phyloP scores from a whole-genome alignment of 35 echinoderm and acorn worm species.

The Patiria miniata region DNA sequence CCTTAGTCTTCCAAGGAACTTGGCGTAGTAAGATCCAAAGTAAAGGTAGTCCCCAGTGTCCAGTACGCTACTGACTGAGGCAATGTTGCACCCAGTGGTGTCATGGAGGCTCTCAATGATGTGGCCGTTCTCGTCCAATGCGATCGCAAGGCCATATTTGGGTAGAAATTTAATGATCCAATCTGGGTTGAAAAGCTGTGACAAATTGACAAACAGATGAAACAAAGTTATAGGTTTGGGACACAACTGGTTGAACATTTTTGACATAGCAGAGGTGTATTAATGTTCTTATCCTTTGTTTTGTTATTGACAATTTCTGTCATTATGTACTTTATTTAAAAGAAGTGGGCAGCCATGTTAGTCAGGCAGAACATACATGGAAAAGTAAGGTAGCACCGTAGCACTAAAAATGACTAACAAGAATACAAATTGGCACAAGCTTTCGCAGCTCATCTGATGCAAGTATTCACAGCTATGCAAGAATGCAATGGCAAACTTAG shows the following conservation, averaged over 20 bases:
- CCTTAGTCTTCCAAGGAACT: slow-evolving; percentile 38
- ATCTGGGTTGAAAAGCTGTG: slow-evolving; percentile 53
- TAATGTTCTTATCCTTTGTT: neutral
- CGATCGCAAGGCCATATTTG: slow-evolving; percentile 66
- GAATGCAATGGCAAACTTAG: no score
- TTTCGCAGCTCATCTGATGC: no score
- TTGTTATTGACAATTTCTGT: no score
- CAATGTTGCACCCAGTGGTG: slow-evolving; percentile 50
- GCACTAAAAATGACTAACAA: no score
- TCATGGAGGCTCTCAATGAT: slow-evolving; percentile 67
- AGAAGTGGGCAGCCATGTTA: no score
- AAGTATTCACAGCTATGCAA: no score
- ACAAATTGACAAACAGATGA: slow-evolving; percentile 5
- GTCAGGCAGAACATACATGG: no score
- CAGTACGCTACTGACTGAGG: slow-evolving; percentile 55
- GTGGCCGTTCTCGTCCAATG: slow-evolving; percentile 57
- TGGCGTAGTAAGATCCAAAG: slow-evolving; percentile 61
- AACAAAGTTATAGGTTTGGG: neutral
- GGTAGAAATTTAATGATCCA: slow-evolving; percentile 32
- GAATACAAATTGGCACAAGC: no score
- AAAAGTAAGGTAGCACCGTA: no score
- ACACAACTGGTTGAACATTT: neutral
- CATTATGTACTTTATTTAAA: no score
- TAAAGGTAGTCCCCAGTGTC: slow-evolving; percentile 59
- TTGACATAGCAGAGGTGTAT: no score